A percentile compares a stretch with the other conserved stretches of the same genome.
Evolutionary conservation across 2,113 vertebrate species (phyloP).

Genomic region (Gnathonemus longibarbis): DNA sequence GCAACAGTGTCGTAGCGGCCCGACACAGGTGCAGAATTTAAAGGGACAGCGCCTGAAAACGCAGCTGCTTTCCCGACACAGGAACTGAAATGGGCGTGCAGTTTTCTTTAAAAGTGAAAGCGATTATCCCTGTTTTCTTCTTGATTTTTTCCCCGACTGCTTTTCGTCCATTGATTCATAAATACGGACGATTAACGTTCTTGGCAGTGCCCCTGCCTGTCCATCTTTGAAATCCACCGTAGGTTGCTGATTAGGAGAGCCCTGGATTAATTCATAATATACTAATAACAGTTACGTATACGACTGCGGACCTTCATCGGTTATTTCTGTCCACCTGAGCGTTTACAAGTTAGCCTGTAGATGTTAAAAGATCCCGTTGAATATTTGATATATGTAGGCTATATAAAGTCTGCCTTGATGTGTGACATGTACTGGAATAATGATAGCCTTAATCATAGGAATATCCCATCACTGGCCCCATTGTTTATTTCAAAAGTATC

Average conservation of each 20-base stretch:
- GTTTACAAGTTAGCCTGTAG: neutral
- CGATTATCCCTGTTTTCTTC: neutral
- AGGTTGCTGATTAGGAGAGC: neutral
- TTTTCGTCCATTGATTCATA: neutral
- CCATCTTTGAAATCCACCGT: neutral
- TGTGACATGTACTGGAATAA: neutral
- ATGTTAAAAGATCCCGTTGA: neutral
- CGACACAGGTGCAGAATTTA: constrained; percentile 60
- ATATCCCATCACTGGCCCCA: neutral
- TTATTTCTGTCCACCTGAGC: neutral
- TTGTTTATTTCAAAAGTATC: neutral
- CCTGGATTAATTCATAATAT: neutral
- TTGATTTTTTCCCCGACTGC: neutral
- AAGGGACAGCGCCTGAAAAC: constrained; percentile 47
- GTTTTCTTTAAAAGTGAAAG: neutral
- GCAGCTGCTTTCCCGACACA: constrained; percentile 10
- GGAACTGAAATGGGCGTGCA: neutral
- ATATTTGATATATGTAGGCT: neutral
- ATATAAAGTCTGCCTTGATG: neutral
- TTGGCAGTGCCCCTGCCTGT: neutral
- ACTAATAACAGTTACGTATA: neutral
- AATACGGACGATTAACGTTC: neutral
- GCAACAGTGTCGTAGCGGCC: constrained; percentile 56
- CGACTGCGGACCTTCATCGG: neutral
- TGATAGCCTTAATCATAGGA: neutral